Evolutionary conservation across 2,888 invertebrate genomes (phyloP), one percentile per base, ranked within the genome.

Genomic region (Scelioninae gen. 1): DNA sequence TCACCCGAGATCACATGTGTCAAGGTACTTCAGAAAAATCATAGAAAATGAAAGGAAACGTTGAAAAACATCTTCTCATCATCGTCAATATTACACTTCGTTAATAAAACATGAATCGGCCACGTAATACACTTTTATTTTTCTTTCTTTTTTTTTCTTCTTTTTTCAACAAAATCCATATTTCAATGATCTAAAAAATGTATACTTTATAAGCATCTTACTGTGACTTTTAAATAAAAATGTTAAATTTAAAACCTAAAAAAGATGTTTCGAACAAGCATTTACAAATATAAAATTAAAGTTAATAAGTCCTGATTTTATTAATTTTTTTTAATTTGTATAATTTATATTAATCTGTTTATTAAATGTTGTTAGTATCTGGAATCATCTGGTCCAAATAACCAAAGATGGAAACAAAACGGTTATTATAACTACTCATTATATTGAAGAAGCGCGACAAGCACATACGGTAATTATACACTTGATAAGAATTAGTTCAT

Each of bases 371-470:
- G n/a, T 15, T 38, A 96, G 95, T 87, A 97, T 97, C 87, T 97
- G 97, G 97, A 96, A 97, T 91, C 96, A 97, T 92, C 93, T 97
- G 82, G 96, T 97, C 49, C 95, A 96, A 38, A 95, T 97, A 47
- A 95, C 96, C 0, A 95, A 95, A 90, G 95, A 94, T 84, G 95
- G 95, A n/a, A 94, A 94, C 72, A 96, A 95, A 51, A 97, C 97
- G 29, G 96, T 96, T 71, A 97, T 97, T 86, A 96, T 97, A 82
- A 97, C 97, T 3, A 97, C 97, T 8, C 97, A 97, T 93, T 97
- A 97, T 89, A 97, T 97, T 84, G 97, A 97, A 85, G 97, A 97
- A 91, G 96, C 97, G 0, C 94, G 96, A 86, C 97, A 97, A 92
- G 97, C 97, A 16, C 77, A 77, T 38, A 77, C 77, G 77, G 77